Conservation (phyloP, 2,888 invertebrate species). For the Anarsia innoxiella region DNA sequence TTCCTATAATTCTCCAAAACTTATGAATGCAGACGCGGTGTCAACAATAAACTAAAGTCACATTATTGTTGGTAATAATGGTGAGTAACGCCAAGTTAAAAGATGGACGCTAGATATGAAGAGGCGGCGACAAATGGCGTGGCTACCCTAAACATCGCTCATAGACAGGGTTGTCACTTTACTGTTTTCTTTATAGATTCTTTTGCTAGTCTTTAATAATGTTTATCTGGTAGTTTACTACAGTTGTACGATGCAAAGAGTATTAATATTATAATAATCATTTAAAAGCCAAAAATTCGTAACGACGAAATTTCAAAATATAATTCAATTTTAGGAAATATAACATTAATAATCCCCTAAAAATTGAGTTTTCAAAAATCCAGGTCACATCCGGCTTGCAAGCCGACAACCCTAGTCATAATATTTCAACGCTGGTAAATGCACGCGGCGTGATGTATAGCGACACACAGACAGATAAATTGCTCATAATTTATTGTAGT, state of each 20-base stretch:
- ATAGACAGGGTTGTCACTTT: constrained; percentile 5
- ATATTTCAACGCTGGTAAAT: constrained; percentile 63
- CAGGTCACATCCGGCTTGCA: not conserved
- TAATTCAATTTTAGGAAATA: too few species aligned
- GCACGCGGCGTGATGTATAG: constrained; percentile 61
- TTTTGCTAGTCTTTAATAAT: too few species aligned
- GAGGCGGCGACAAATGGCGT: constrained; percentile 40
- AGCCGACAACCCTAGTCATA: constrained; percentile 35
- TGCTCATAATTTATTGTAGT: constrained; percentile 70
- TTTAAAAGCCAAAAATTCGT: too few species aligned
- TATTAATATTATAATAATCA: too few species aligned
- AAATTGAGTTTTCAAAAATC: too few species aligned
- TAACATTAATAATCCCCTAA: too few species aligned
- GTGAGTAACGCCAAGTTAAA: constrained; percentile 9
- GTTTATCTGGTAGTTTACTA: too few species aligned
- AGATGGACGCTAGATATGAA: constrained; percentile 10
- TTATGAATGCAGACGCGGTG: too few species aligned
- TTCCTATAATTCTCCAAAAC: too few species aligned
- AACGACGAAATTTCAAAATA: too few species aligned
- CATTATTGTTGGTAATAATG: constrained; percentile 1
- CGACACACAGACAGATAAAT: constrained; percentile 72
- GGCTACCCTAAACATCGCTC: constrained; percentile 32
- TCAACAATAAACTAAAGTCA: not conserved
- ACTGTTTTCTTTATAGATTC: too few species aligned
- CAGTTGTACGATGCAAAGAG: too few species aligned